Evolutionary conservation across 37 sponge, comb jelly and placozoan genomes (phyloP).

Genomic region (Ephydatia muelleri): DNA sequence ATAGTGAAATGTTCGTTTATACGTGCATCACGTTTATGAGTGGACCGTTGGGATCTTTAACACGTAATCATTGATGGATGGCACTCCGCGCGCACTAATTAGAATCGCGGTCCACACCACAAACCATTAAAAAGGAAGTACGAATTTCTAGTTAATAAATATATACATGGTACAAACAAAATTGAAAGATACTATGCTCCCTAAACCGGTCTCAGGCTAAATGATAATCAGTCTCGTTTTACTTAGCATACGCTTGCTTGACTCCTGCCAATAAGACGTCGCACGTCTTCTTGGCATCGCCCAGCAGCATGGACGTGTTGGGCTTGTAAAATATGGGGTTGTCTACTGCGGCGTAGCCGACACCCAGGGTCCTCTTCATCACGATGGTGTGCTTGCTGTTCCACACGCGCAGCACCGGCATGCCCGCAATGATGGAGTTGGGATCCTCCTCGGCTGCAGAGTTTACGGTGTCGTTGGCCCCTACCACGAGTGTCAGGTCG

Average conservation of each 20-base stretch:
- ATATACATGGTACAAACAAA: not conserved
- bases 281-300: constrained; percentile 96
- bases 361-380: constrained; percentile 93
- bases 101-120: not conserved
- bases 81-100: not conserved
- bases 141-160: not conserved
- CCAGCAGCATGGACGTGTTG: constrained; percentile 96
- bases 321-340: constrained; percentile 96
- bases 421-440: constrained; percentile 96
- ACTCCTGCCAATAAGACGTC: constrained; percentile 74
- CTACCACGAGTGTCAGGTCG: constrained; percentile 84
- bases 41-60: not conserved
- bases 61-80: not conserved
- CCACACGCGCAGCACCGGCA: constrained; percentile 91
- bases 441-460: constrained; percentile 95
- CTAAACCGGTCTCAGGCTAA: not conserved
- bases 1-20: not conserved
- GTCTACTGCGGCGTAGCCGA: constrained; percentile 95
- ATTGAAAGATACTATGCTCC: not conserved
- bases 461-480: constrained; percentile 95
- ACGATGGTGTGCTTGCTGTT: constrained; percentile 83
- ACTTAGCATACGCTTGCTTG: constrained; percentile 50
- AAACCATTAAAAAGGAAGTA: not conserved
- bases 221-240: not conserved
- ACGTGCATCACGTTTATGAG: not conserved